These are phyloP conservation scores for Dreissena polymorpha DNA, from an alignment of 1,140 invertebrate genomes.

Conservation along the genomic window DNA sequence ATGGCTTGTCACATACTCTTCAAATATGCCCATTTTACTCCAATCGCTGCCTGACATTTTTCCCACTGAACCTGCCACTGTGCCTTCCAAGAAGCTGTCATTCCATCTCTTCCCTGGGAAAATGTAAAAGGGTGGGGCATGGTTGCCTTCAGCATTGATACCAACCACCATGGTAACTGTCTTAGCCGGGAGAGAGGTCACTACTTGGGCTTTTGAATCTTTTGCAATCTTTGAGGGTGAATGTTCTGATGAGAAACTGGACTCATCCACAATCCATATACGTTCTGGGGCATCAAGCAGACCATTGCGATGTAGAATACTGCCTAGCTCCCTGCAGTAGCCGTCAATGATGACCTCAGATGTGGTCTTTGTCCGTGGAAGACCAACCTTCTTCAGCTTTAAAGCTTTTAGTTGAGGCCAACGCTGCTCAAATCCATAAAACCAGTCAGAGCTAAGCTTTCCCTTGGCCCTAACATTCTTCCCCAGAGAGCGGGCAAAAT, in stretches of 20 bases:
- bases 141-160: conserved; percentile 39
- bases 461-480: not conserved
- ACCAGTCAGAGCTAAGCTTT: not conserved
- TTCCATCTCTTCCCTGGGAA: conserved; percentile 33
- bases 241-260: conserved; percentile 32
- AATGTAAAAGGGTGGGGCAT: conserved; percentile 41
- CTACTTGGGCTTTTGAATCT: conserved; percentile 13
- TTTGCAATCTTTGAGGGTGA: conserved; percentile 10
- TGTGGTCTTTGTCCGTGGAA: not conserved
- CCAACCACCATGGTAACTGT: conserved; percentile 34
- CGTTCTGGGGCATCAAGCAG: conserved; percentile 25
- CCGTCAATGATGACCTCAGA: not conserved
- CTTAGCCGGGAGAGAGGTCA: not conserved
- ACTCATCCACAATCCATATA: conserved; percentile 52
- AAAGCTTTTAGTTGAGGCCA: conserved; percentile 2
- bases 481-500: conserved; percentile 13
- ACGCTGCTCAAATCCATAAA: conserved; percentile 18
- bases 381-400: not conserved
- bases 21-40: conserved; percentile 17
- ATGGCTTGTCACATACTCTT: conserved; percentile 28
- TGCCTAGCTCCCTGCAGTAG: not conserved
- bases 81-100: not conserved
- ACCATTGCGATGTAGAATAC: not conserved
- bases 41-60: conserved; percentile 30
- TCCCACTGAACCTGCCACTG: conserved; percentile 2